Conservation (phyloP, 2,888 invertebrate species). For the Cistogaster globosa region DNA sequence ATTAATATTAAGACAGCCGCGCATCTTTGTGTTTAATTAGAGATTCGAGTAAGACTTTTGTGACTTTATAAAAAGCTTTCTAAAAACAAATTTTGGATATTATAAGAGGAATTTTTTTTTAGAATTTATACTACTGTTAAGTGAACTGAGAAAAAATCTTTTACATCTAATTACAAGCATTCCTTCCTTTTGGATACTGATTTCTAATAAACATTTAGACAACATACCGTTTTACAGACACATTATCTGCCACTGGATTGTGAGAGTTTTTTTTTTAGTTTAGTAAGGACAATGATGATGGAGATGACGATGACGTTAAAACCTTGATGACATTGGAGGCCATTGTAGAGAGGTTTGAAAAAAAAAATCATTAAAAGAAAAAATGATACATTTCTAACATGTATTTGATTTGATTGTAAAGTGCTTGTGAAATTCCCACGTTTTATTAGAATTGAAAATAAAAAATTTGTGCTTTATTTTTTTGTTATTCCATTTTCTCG, state of each 20-base stretch:
- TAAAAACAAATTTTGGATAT: no score
- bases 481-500: slow-evolving; percentile 12
- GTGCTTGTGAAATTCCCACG: slow-evolving; percentile 69
- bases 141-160: no score
- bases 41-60: no score
- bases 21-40: no score
- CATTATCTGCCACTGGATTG: slow-evolving; percentile 53
- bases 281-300: slow-evolving; percentile 23
- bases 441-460: slow-evolving; percentile 69
- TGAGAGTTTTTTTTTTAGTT: slow-evolving; percentile 1
- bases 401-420: slow-evolving; percentile 70
- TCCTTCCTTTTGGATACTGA: slow-evolving; percentile 22
- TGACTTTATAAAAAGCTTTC: no score
- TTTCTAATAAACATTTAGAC: slow-evolving; percentile 41
- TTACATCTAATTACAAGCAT: background rate
- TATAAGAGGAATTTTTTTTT: no score
- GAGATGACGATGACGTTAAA: background rate
- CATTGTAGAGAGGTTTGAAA: slow-evolving; percentile 38
- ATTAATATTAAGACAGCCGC: no score
- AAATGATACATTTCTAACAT: slow-evolving; percentile 67
- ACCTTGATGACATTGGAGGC: slow-evolving; percentile 28
- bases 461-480: slow-evolving; percentile 21
- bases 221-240: slow-evolving; percentile 43
- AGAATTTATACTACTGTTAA: no score
- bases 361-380: slow-evolving; percentile 9